Evolutionary conservation across 2,888 invertebrate genomes (phyloP), one percentile per base, ranked within the genome.

Genomic region (Tetragnatha montana): DNA sequence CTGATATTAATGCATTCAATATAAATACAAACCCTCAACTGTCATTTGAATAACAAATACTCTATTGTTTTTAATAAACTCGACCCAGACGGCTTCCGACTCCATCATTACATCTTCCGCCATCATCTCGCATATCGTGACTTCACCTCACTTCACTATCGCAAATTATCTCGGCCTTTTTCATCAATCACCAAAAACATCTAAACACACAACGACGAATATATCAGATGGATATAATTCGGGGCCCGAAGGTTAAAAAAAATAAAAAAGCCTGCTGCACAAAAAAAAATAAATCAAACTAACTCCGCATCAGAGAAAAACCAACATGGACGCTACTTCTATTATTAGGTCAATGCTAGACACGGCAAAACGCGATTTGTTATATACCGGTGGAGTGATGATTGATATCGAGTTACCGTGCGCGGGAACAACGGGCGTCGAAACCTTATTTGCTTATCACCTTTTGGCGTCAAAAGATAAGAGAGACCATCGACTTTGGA

Each of bases 371-470:
- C 73, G n/a, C 70, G 80, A 85, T 85, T 89, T 85, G 85, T 85
- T 85, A 85, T 89, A 70, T 76, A 8, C 47, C 71, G 6, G 19
- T 4, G 1, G 35, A 35, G 35, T 35, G 14, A 21, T 85, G 85
- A 85, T 85, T 81, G 81, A 74, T 76, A 74, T 76, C 35, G 85
- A 78, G 51, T 89, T 81, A 89, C 81, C 85, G 85, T 50, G 84
- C 60, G 35, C 19, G 22, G 35, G 74, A 51, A 80, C 68, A 68
- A 74, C 80, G 35, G 84, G 85, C 76, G 81, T 75, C 73, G 83
- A 88, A 85, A 78, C 81, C 51, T 81, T 85, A 86, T 89, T 89
- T 85, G 85, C 81, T 89, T 81, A 89, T 89, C 89, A 81, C 89
- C 71, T 35, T 21, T 51, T 19, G 75, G 85, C 76, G 84, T 70